Base-by-base conservation (phyloP, 2,113 vertebrate genomes). In the Tauraco erythrolophus region DNA sequence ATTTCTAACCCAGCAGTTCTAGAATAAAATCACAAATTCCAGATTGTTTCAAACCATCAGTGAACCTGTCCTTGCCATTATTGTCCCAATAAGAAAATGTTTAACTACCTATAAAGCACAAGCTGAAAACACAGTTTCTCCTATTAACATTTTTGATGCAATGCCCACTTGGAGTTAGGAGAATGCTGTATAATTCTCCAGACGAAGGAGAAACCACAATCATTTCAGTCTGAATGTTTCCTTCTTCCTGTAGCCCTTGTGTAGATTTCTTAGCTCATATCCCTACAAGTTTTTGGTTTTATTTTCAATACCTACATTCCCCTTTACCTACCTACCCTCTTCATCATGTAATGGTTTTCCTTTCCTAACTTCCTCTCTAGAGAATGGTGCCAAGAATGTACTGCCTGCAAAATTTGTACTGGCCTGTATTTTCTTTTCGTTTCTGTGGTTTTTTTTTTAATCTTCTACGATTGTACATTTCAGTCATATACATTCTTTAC, bases 81-180 rank as follows among this genome's bases (percentile, higher is more conserved):
- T 16, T 69, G 31, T 88, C 68, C 68, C 61, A 77, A 13, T 43
- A 88, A 95, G 81, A 78, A 97, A 92, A 88, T 54, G 60, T 56
- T 88, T 94, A 93, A 68, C 78, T 79, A 62, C 28, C 69, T 79
- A 53, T 56, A 92, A 45, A 89, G 33, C 39, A 53, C n/a, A 92
- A 57, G 30, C n/a, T 79, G 69, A 58, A 92, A 92, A 77, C 50
- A 72, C 9, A 71, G 35, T 45, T 25, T 85, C 48, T 79, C 31
- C 28, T 87, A 57, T 60, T 88, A 88, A 94, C 65, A 77, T 94
- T 96, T 97, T 96, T 97, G 96, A 81, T 75, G 46, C 31, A 35
- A 37, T 86, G 91, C 91, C 81, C 64, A 66, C 80, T 70, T 96
- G 83, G 88, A 95, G 41, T 83, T 51, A 61, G 70, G 25, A 83